phyloP scores from a whole-genome alignment of 2,113 vertebrate genomes.

The Cyphomyrus discorhynchus region DNA sequence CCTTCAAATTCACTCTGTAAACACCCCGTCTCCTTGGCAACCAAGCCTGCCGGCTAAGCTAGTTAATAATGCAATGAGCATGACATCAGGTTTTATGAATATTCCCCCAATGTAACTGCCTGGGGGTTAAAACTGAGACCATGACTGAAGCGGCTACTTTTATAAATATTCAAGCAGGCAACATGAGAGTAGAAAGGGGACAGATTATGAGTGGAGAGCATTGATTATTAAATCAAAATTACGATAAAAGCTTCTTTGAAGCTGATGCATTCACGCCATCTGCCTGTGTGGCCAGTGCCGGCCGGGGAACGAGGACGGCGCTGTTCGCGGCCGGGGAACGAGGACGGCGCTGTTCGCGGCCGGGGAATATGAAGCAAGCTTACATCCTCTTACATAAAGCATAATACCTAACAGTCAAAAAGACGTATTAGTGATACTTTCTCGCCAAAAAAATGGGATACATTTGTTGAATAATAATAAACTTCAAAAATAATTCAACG shows the following conservation, averaged over 20 bases:
- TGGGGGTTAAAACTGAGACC: not conserved
- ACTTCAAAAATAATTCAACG: constrained; percentile 34
- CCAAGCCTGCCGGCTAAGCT: not conserved
- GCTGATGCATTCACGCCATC: not conserved
- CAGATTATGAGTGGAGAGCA: not conserved
- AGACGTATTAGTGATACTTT: not conserved
- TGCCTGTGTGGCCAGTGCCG: no score
- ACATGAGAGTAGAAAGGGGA: not conserved
- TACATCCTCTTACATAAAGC: not conserved
- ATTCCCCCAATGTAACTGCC: not conserved
- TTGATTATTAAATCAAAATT: constrained; percentile 3
- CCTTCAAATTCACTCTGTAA: not conserved
- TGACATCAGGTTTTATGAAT: not conserved
- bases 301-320: not conserved
- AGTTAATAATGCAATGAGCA: constrained; percentile 1
- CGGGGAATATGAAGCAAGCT: not conserved
- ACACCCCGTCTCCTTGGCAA: not conserved
- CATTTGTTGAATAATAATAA: constrained; percentile 34
- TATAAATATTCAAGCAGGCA: constrained; percentile 18
- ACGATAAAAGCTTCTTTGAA: constrained; percentile 13
- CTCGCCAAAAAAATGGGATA: not conserved
- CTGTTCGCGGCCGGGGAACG: not conserved
- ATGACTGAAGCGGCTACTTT: constrained; percentile 1
- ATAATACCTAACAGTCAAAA: not conserved
- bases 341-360: not conserved